Evolutionary conservation across 2,888 invertebrate genomes (phyloP), one percentile per base, ranked within the genome.

Genomic region (Cheilosia grossa): DNA sequence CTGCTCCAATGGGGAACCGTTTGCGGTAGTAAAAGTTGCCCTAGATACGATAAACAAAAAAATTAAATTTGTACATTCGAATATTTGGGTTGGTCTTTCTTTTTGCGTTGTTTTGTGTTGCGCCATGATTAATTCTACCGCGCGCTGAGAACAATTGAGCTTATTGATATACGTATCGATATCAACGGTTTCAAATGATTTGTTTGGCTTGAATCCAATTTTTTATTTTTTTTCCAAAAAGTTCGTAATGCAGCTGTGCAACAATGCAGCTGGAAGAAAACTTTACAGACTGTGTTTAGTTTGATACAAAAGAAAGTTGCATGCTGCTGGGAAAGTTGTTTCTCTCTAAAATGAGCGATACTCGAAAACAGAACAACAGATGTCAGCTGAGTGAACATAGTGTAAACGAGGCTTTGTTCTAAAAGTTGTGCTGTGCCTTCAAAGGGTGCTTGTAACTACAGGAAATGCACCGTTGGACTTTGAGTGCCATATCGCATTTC

Each of bases 1-100:
- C 79, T 63, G 49, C 17, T 24, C 24, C 10, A 51, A 75, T 59
- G 54, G 61, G 82, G 82, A 82, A 82, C 69, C 42, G 67, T 64
- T 47, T 66, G 73, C 73, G 40, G 63, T 58, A 83, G 82, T 83
- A 83, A 83, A 83, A 74, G 82, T 83, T 83, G 83, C 83, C 83
- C 83, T 83, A 83, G 74, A 80, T 83, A 83, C 73, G 73, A 64
- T 54, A 72, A 72, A 82, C 67, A 69, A 61, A 78, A 78, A 42
- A 59, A 70, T 10, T 10, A 64, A 80, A 64, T n/a, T n/a, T n/a
- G n/a, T 51, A n/a, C 15, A 42, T 2, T 3, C n/a, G 15, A n/a
- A 44, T 17, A 4, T 42, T 73, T 73, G 44, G 64, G 40, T 54
- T 58, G 15, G 49, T 47, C 51, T n/a, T 54, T 33, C 37, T 51